A percentile compares a stretch with the other conserved stretches of the same genome.
These are phyloP conservation scores for Morpho deidamia DNA, from an alignment of 2,888 invertebrate species.

Conservation along the genomic window DNA sequence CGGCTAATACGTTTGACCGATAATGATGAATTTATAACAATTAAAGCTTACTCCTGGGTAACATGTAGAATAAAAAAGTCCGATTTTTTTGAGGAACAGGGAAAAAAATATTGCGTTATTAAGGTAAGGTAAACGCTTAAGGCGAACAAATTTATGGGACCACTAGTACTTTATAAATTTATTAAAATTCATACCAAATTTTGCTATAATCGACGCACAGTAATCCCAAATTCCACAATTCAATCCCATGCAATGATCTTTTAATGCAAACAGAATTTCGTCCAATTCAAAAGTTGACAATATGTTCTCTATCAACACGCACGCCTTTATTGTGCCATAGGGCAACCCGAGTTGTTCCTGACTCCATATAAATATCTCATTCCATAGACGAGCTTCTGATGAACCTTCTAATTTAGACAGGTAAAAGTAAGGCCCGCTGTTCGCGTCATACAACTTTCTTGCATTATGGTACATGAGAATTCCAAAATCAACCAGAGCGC, in stretches of 20 bases:
- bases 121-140: too few species aligned
- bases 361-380: constrained; percentile 82
- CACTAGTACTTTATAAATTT: neutral
- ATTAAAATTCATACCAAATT: constrained; percentile 71
- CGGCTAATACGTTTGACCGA: too few species aligned
- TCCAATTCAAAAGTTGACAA: constrained; percentile 83
- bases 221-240: constrained; percentile 89
- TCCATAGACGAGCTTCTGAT: constrained; percentile 82
- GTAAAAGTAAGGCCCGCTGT: constrained; percentile 83
- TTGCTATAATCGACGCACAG: constrained; percentile 81
- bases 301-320: constrained; percentile 85
- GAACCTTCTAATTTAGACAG: constrained; percentile 83
- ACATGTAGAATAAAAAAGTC: too few species aligned
- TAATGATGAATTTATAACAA: too few species aligned
- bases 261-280: constrained; percentile 81
- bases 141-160: too few species aligned
- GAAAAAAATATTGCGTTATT: too few species aligned
- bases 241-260: constrained; percentile 82
- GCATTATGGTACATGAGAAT: constrained; percentile 83
- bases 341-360: constrained; percentile 76
- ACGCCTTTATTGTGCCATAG: constrained; percentile 82
- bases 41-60: too few species aligned
- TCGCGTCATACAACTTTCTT: constrained; percentile 64
- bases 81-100: too few species aligned
- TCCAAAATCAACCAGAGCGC: constrained; percentile 84